Evolutionary conservation across 2,113 vertebrate species (phyloP).

Genomic region (Empidonax alnorum): DNA sequence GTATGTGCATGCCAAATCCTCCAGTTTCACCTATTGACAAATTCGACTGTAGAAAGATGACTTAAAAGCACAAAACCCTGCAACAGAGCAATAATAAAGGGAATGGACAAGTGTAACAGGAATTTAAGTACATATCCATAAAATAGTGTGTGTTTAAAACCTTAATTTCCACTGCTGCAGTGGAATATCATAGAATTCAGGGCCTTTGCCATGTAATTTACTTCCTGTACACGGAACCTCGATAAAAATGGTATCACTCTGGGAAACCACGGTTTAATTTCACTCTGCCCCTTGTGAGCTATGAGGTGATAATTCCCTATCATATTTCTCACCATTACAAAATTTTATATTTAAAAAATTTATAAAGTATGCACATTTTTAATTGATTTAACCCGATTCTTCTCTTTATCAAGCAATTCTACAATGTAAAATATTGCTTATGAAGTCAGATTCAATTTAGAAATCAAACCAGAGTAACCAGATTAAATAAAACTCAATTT

Average conservation of each 20-base stretch:
- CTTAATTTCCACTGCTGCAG: background rate
- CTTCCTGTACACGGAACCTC: background rate
- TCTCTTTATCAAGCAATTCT: constrained; percentile 3
- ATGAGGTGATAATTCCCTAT: background rate
- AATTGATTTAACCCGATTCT: background rate
- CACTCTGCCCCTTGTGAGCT: background rate
- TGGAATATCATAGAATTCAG: background rate
- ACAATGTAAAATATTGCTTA: background rate
- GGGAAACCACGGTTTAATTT: background rate
- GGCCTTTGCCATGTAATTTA: background rate
- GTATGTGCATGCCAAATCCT: background rate
- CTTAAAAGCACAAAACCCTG: background rate
- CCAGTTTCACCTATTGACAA: background rate
- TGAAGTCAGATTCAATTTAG: constrained; percentile 25
- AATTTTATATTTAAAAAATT: background rate
- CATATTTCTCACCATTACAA: background rate
- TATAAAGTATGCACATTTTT: background rate
- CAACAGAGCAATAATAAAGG: background rate
- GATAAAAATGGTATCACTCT: background rate
- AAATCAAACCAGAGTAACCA: constrained; percentile 32
- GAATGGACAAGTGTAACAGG: background rate
- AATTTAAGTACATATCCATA: background rate
- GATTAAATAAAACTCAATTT: constrained; percentile 61
- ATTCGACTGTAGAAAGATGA: background rate
- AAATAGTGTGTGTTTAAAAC: background rate